Percentiles rank a stretch among this genome's conserved stretches.
These are phyloP conservation scores for Apamea monoglypha DNA, from an alignment of 2,888 invertebrate genomes.

Conservation along the genomic window DNA sequence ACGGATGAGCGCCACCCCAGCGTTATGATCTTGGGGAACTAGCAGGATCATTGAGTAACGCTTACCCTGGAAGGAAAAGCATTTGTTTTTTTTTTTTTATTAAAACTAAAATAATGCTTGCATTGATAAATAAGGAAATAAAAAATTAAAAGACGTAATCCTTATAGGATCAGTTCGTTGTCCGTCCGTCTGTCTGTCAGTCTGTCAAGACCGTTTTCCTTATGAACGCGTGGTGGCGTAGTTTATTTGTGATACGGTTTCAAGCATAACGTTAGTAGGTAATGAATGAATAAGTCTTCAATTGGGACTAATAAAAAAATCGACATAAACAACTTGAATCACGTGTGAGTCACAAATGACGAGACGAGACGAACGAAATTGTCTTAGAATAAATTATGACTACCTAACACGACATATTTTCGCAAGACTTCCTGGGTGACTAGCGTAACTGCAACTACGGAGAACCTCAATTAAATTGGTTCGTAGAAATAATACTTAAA, in stretches of 20 bases:
- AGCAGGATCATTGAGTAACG: conserved; percentile 92
- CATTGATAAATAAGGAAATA: neutral
- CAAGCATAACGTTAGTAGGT: neutral
- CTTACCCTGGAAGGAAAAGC: conserved; percentile 85
- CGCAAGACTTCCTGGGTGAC: neutral
- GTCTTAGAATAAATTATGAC: neutral
- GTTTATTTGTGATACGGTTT: neutral
- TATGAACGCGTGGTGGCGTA: neutral
- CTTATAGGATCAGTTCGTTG: neutral
- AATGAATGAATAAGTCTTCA: neutral
- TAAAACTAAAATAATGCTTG: neutral
- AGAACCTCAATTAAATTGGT: neutral
- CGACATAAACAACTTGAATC: neutral
- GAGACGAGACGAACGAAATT: neutral
- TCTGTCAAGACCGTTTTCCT: no score
- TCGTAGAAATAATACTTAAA: neutral
- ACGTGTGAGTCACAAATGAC: neutral
- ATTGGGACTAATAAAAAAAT: neutral
- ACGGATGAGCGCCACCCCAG: conserved; percentile 85
- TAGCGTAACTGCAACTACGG: neutral
- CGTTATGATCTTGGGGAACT: conserved; percentile 89
- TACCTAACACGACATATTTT: neutral
- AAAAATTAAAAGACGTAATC: neutral
- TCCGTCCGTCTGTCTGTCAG: neutral
- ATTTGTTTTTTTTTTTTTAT: neutral